Evolutionary conservation across 2,797 vertebrate species (phyloP), one percentile per base, ranked within the genome.

Genomic region (Botia almorhae): DNA sequence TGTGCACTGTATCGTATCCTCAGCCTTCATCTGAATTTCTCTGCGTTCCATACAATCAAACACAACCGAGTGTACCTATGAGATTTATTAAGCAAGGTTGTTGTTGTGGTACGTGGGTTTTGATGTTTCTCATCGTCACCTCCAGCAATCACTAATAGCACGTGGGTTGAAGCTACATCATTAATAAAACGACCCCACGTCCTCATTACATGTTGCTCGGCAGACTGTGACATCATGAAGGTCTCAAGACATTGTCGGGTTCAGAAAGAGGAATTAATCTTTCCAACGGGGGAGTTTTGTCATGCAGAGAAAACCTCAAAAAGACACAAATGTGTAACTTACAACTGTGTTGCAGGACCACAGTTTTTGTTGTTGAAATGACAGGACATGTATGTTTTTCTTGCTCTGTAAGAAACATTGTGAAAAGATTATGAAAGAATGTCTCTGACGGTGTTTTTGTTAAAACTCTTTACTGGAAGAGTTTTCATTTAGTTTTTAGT

Each of bases 171-270:
- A 76, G 78, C 74, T 26, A 26, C 84, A 81, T 81, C 88, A 80
- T 84, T 88, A 90, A 83, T 84, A 46, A 89, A 89, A 90, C 86
- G 89, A 92, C 92, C 92, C 92, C 89, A 88, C 85, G 87, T 91
- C 85, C 90, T 92, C 89, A 91, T 93, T 92, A 92, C 90, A 90
- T 88, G 87, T 87, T 79, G 82, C 84, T 21, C 89, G 81, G 73
- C 82, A 85, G 86, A 81, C 86, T 88, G 90, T 91, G 91, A 70
- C 88, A 83, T 87, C 10, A 8, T 67, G 87, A 89, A 33, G 76
- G 86, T 81, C 55, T 81, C 73, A 75, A 79, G 74, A 82, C 73
- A 2, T 60, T 73, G 74, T 80, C 85, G 68, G 83, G 83, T 78
- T 87, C 14, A 7, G 26, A 5, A 86, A 76, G 75, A 87, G 78